Percentiles rank a stretch among this genome's conserved stretches.
Conservation (phyloP, 2,888 invertebrate species). For the Anthoptus insignis region DNA sequence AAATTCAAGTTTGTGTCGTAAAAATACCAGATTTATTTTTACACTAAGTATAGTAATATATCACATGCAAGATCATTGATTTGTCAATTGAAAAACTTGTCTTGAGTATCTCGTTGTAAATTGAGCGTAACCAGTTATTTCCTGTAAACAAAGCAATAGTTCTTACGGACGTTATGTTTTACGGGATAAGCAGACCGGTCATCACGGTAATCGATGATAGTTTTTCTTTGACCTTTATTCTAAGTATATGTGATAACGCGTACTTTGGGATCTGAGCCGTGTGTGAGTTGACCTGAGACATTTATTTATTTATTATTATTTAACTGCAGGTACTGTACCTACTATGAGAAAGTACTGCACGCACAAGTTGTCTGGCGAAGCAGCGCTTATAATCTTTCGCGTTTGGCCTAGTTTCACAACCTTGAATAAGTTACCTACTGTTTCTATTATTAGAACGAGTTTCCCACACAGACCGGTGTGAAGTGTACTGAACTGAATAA, state of each 20-base stretch:
- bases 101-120: background rate
- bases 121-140: constrained; percentile 1
- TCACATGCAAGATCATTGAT: background rate
- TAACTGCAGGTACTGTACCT: background rate
- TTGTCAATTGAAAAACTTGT: background rate
- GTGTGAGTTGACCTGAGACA: no score
- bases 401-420: constrained; percentile 78
- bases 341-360: constrained; percentile 33
- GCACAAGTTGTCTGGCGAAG: constrained; percentile 46
- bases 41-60: no score
- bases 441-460: constrained; percentile 74
- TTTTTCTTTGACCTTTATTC: no score
- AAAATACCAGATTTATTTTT: no score
- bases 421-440: constrained; percentile 71
- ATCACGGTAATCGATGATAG: no score
- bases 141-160: constrained; percentile 14
- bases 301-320: background rate
- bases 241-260: no score
- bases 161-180: background rate
- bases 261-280: no score
- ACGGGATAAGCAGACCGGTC: no score
- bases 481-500: constrained; percentile 62
- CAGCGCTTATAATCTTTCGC: constrained; percentile 60
- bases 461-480: constrained; percentile 62
- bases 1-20: no score